phyloP scores from a whole-genome alignment of 2,888 invertebrate species.

The Onthophagus sagittarius region DNA sequence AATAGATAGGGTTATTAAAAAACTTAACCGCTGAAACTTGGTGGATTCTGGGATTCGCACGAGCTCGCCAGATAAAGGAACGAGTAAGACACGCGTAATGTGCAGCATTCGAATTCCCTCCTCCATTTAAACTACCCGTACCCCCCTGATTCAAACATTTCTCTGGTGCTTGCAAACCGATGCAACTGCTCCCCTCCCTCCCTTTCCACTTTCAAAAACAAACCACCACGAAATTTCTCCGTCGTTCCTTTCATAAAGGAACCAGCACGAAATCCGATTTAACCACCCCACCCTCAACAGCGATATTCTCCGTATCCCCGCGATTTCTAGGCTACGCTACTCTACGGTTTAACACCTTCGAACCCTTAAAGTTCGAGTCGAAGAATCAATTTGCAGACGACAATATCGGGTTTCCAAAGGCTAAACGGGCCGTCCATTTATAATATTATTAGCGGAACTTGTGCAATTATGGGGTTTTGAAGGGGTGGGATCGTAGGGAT shows the following conservation, averaged over 20 bases:
- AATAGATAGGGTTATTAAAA: conserved; percentile 11
- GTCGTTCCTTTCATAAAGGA: conserved; percentile 1
- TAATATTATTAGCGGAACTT: conserved; percentile 12
- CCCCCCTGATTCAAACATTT: neutral
- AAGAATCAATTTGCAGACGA: conserved; percentile 11
- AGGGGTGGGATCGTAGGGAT: neutral
- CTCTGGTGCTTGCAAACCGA: neutral
- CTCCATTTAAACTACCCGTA: too few relatives aligned
- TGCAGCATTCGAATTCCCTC: neutral
- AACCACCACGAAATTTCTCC: neutral
- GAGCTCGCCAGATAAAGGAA: conserved; percentile 8
- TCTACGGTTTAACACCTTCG: neutral
- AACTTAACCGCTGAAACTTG: conserved; percentile 13
- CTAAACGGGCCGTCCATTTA: conserved; percentile 10
- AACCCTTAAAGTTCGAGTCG: neutral
- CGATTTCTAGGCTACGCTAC: neutral
- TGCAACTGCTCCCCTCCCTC: neutral
- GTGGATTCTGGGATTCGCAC: conserved; percentile 1
- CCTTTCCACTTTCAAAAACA: conserved; percentile 4
- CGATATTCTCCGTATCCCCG: neutral
- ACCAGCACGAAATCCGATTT: conserved; percentile 8
- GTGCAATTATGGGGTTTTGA: neutral
- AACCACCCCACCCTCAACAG: neutral
- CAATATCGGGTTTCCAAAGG: neutral
- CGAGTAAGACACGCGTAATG: conserved; percentile 6